Conservation (phyloP, 1,140 invertebrate genomes). For the Gonioctena quinquepunctata region DNA sequence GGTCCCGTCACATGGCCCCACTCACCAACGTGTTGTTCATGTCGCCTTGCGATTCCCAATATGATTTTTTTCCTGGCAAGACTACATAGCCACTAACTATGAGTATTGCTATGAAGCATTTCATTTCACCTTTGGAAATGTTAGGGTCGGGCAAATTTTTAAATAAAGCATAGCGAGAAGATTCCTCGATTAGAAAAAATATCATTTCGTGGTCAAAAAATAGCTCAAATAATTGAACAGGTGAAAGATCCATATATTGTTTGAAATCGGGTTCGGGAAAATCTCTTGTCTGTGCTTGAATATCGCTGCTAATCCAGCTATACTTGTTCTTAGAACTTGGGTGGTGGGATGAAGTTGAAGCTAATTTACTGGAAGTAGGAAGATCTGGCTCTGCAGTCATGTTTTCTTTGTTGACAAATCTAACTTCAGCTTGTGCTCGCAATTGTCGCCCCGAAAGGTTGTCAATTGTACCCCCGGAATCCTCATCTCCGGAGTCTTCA, state of each 20-base stretch:
- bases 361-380: too few relatives aligned
- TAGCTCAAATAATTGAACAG: too few relatives aligned
- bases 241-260: constrained; percentile 41
- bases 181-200: too few relatives aligned
- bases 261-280: constrained; percentile 12
- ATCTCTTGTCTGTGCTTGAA: neutral
- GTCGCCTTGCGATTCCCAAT: constrained; percentile 48
- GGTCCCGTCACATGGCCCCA: constrained; percentile 43
- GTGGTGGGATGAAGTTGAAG: too few relatives aligned
- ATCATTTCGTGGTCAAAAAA: too few relatives aligned
- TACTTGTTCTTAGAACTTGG: neutral
- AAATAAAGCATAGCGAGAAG: too few relatives aligned
- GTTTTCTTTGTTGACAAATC: neutral
- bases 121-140: too few relatives aligned
- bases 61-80: constrained; percentile 42
- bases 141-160: too few relatives aligned
- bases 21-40: constrained; percentile 41
- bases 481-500: neutral
- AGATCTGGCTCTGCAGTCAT: too few relatives aligned
- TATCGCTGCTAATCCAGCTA: neutral
- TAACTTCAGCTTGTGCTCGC: neutral
- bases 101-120: too few relatives aligned
- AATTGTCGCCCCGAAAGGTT: neutral
- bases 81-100: too few relatives aligned
- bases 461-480: neutral